Percentiles rank a stretch among this genome's conserved stretches.
Conservation (phyloP, 1,140 invertebrate genomes). For the Gonatopus flavifemur region DNA sequence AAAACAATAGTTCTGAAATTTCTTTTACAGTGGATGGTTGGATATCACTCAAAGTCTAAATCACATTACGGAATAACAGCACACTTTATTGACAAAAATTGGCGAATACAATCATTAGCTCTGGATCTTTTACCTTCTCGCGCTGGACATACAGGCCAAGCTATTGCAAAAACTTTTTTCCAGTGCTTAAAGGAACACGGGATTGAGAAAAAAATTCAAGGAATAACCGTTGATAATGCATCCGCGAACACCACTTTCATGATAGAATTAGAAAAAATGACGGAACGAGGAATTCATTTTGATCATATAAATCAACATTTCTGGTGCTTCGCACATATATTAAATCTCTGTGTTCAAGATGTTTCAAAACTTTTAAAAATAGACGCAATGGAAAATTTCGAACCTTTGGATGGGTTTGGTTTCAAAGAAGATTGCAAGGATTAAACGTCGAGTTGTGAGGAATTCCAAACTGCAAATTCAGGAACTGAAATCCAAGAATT, state of each 20-base stretch:
- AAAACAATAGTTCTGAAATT: conserved; percentile 8
- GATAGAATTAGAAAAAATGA: conserved; percentile 1
- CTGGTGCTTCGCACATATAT: conserved; percentile 5
- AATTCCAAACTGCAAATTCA: too few relatives aligned
- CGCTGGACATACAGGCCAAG: conserved; percentile 6
- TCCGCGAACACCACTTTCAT: conserved; percentile 2
- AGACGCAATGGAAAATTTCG: neutral
- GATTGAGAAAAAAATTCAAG: neutral
- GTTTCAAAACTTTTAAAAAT: conserved; percentile 8
- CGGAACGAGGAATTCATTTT: neutral
- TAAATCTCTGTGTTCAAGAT: conserved; percentile 14
- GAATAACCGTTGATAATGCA: conserved; percentile 7
- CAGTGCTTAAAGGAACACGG: neutral
- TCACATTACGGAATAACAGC: conserved; percentile 13
- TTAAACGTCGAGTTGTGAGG: too few relatives aligned
- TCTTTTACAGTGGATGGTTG: conserved; percentile 16
- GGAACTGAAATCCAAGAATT: too few relatives aligned
- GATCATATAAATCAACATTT: conserved; percentile 7
- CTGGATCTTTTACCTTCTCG: conserved; percentile 12
- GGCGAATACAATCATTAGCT: conserved; percentile 8
- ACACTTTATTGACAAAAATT: conserved; percentile 11
- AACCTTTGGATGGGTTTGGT: too few relatives aligned
- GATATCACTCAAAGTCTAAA: conserved; percentile 6
- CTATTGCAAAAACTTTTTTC: conserved; percentile 8
- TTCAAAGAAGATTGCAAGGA: too few relatives aligned